These are phyloP conservation scores for Arothron firmamentum DNA, from an alignment of 2,113 vertebrate species.

Conservation along the genomic window DNA sequence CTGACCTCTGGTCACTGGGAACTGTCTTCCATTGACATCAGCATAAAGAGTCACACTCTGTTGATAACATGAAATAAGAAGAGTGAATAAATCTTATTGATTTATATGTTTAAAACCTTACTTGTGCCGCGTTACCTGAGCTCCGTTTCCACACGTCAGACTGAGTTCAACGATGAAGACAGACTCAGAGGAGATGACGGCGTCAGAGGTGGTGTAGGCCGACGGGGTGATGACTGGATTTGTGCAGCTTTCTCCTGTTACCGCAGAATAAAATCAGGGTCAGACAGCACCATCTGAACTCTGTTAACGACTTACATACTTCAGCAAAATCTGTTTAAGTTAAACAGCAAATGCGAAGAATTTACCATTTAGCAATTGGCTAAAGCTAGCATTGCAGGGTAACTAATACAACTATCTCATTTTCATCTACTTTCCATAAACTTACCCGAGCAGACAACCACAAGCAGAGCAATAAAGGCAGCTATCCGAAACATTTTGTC, in stretches of 20 bases:
- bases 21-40: slow-evolving; percentile 88
- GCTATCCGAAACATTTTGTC: slow-evolving; percentile 60
- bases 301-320: background rate
- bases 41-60: slow-evolving; percentile 90
- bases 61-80: background rate
- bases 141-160: slow-evolving; percentile 85
- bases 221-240: slow-evolving; percentile 86
- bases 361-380: slow-evolving; percentile 4
- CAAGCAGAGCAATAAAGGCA: slow-evolving; percentile 56
- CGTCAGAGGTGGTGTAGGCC: slow-evolving; percentile 89
- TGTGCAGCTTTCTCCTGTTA: slow-evolving; percentile 82
- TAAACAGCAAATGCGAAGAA: too few relatives aligned
- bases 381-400: slow-evolving; percentile 25
- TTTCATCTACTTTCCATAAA: background rate
- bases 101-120: background rate
- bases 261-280: background rate
- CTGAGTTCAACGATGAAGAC: slow-evolving; percentile 92
- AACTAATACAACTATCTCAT: background rate
- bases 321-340: too few relatives aligned
- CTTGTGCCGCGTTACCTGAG: slow-evolving; percentile 74
- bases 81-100: background rate
- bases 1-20: slow-evolving; percentile 89
- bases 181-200: slow-evolving; percentile 87
- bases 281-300: background rate
- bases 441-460: slow-evolving; percentile 64